phyloP scores from a whole-genome alignment of 2,888 invertebrate genomes.

The Spodoptera exigua region DNA sequence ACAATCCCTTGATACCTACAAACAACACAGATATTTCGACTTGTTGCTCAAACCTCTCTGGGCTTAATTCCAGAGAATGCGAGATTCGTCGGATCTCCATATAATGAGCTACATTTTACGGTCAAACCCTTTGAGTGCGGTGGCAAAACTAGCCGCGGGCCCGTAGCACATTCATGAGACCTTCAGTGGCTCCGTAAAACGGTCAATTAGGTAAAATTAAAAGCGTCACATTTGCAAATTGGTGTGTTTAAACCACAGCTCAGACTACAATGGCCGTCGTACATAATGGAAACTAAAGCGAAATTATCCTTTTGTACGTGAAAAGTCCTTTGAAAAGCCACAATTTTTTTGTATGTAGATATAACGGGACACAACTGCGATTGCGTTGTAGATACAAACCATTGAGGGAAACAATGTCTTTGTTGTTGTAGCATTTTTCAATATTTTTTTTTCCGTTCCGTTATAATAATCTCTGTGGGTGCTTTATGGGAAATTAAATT shows the following conservation, averaged over 20 bases:
- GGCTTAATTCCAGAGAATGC: constrained; percentile 43
- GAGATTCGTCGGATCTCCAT: constrained; percentile 39
- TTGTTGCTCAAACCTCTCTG: constrained; percentile 47
- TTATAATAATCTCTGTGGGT: constrained; percentile 21
- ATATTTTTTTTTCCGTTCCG: constrained; percentile 46
- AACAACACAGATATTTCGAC: constrained; percentile 33
- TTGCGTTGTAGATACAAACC: constrained; percentile 62
- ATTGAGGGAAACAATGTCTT: constrained; percentile 67
- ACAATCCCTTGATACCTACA: constrained; percentile 13
- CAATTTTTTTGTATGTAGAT: constrained; percentile 61
- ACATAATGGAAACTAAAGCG: constrained; percentile 74
- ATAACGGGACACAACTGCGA: constrained; percentile 61
- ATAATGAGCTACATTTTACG: constrained; percentile 47
- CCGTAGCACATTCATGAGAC: constrained; percentile 38
- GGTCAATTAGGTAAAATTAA: constrained; percentile 63
- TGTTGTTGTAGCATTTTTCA: constrained; percentile 53
- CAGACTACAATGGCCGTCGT: constrained; percentile 65
- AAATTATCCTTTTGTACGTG: constrained; percentile 81
- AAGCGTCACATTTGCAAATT: constrained; percentile 67
- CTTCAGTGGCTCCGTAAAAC: constrained; percentile 43
- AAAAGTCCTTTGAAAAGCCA: constrained; percentile 74
- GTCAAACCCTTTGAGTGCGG: constrained; percentile 54
- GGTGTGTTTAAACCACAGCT: constrained; percentile 66
- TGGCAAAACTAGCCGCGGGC: constrained; percentile 42
- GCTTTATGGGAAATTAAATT: constrained; percentile 19